Evolutionary conservation across 2,113 vertebrate genomes (phyloP).

Genomic region (Seriola dumerili): DNA sequence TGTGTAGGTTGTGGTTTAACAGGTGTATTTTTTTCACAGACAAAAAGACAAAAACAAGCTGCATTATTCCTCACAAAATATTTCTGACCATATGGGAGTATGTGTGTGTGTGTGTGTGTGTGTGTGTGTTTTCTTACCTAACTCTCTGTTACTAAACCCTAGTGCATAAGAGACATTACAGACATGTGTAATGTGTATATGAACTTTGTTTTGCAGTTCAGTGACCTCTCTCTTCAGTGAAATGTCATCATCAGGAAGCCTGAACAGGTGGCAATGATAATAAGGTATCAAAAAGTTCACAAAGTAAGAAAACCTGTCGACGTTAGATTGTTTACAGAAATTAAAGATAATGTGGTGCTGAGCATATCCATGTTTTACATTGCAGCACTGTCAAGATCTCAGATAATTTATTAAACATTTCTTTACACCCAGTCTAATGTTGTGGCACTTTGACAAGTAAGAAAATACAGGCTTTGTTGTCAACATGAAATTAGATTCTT

Average conservation of each 20-base stretch:
- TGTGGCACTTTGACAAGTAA: conserved; percentile 34
- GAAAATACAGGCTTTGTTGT: conserved; percentile 35
- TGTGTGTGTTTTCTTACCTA: background rate
- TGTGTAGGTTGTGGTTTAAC: background rate
- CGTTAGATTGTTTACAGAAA: conserved; percentile 12
- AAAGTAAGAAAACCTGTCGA: background rate
- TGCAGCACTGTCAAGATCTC: conserved; percentile 30
- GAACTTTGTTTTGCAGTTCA: conserved; percentile 33
- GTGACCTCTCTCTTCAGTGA: conserved; percentile 7
- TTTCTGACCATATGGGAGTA: background rate
- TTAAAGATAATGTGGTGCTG: conserved; percentile 4
- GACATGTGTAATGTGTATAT: background rate
- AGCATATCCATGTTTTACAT: conserved; percentile 9
- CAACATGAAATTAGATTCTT: conserved; percentile 33
- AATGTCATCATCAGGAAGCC: conserved; percentile 17
- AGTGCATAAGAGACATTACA: conserved; percentile 7
- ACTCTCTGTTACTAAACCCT: conserved; percentile 4
- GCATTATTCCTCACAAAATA: background rate
- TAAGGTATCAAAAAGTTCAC: background rate
- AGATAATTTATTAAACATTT: conserved; percentile 23
- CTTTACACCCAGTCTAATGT: background rate
- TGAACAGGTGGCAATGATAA: conserved; percentile 3
- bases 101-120: too few relatives aligned
- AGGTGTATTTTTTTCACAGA: background rate
- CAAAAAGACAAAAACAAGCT: background rate